Base-by-base conservation (phyloP, 2,888 invertebrate species). In the Chalcosyrphus nemorum region DNA sequence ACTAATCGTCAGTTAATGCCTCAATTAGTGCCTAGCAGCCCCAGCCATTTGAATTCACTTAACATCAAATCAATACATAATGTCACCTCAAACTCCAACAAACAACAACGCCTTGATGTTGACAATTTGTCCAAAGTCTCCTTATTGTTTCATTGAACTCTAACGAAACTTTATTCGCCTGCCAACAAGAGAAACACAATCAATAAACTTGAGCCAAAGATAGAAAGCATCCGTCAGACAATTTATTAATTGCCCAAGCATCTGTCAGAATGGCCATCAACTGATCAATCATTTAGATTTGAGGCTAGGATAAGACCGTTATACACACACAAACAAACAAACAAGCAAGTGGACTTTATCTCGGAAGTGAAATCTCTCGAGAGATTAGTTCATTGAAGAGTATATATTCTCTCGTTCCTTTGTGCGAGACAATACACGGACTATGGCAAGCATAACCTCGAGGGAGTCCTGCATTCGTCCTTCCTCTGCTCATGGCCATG, bases 191-290 rank as follows among this genome's bases (percentile, higher is more conserved):
- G n/a, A 19, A 24, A 45, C 17, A 56, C 29, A 63, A 54, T 38
- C 57, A 59, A 71, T 38, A 59, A 56, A 17, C 9, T 27, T n/a
- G 2, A 9, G n/a, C 4, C n/a, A 38, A 7, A 24, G 38, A 47
- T 24, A 32, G 29, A 38, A 17, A 41, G 50, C 35, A 24, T 50
- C 65, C 35, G 35, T 50, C 65, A 38, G 50, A 50, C 21, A 63
- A 63, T 47, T 74, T 65, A 56, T 68, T 68, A 56, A 68, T 41
- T 32, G 54, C 11, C n/a, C 17, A 56, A 66, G 57, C 76, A 76
- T 68, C 66, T 68, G 68, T 76, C 76, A 76, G 41, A 76, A 57
- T 47, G 27, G 35, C n/a, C 65, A 56, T 57, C 27, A 65, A 65
- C 35, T 68, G 59, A 76, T 76, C 66, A 68, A 68, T 76, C 68